phyloP scores from a whole-genome alignment of 2,888 invertebrate genomes.

The Cantharis rufa region DNA sequence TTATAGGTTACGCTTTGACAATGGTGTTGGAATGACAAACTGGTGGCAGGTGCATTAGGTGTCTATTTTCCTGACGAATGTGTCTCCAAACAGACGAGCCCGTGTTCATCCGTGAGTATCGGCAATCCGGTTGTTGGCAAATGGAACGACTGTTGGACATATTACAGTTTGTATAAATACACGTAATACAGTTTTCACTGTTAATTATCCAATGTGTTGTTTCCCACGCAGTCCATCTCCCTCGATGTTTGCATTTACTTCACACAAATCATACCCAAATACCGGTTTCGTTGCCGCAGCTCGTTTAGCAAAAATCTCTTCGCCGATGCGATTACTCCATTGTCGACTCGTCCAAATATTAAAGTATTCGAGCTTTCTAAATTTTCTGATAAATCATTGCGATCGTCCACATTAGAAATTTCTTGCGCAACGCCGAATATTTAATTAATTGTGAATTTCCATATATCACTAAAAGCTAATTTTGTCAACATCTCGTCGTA shows the following conservation, averaged over 20 bases:
- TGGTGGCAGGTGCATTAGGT: constrained; percentile 40
- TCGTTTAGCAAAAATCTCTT: constrained; percentile 3
- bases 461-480: constrained; percentile 25
- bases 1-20: constrained; percentile 22
- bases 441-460: constrained; percentile 6
- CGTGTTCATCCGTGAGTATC: constrained; percentile 31
- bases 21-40: constrained; percentile 38
- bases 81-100: constrained; percentile 37
- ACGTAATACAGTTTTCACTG: constrained; percentile 40
- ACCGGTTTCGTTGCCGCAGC: constrained; percentile 20
- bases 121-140: constrained; percentile 27
- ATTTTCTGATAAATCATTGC: neutral
- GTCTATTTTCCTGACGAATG: constrained; percentile 40
- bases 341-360: no score
- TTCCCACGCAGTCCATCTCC: constrained; percentile 36
- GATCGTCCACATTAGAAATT: neutral
- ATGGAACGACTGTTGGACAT: constrained; percentile 31
- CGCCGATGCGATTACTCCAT: no score
- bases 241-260: constrained; percentile 28
- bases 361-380: neutral
- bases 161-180: constrained; percentile 39
- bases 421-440: neutral
- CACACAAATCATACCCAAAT: constrained; percentile 31
- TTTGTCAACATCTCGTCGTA: constrained; percentile 25
- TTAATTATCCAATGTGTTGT: constrained; percentile 38